Conservation (phyloP, 2,113 vertebrate genomes). For the Grantiella picta region DNA sequence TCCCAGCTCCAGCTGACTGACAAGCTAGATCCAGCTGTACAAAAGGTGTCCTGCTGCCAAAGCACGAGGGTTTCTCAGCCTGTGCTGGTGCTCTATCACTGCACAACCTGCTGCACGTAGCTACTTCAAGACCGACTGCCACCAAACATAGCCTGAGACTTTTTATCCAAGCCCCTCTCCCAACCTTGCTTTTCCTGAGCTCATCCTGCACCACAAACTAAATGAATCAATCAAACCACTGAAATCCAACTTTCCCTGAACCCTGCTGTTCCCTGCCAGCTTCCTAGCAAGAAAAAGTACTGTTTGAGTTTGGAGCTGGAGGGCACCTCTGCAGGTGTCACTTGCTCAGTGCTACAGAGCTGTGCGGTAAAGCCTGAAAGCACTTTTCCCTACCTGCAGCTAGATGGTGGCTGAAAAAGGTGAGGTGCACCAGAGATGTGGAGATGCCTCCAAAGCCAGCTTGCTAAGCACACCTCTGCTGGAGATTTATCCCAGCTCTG, state of each 20-base stretch:
- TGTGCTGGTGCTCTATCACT: neutral
- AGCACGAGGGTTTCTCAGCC: rapidly evolving
- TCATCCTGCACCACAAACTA: neutral
- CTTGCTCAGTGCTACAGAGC: neutral
- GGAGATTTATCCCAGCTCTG: neutral
- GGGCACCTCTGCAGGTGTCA: neutral
- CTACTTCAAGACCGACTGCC: neutral
- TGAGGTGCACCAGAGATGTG: neutral
- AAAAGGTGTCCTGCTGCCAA: neutral
- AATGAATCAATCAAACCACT: neutral
- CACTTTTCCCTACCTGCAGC: neutral
- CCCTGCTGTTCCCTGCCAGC: neutral
- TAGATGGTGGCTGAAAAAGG: neutral
- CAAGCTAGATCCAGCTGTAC: neutral
- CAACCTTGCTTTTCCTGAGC: neutral
- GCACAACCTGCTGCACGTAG: neutral
- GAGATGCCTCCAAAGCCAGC: neutral
- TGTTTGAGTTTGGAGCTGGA: neutral
- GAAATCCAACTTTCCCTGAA: neutral
- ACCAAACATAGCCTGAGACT: neutral
- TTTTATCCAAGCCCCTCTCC: neutral
- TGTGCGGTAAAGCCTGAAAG: neutral
- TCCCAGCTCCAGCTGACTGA: neutral
- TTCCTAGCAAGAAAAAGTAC: neutral
- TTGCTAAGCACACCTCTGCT: neutral